A percentile compares a stretch with the other conserved stretches of the same genome.
Evolutionary conservation across 2,888 invertebrate species (phyloP).

Genomic region (Cheilosia urbana): DNA sequence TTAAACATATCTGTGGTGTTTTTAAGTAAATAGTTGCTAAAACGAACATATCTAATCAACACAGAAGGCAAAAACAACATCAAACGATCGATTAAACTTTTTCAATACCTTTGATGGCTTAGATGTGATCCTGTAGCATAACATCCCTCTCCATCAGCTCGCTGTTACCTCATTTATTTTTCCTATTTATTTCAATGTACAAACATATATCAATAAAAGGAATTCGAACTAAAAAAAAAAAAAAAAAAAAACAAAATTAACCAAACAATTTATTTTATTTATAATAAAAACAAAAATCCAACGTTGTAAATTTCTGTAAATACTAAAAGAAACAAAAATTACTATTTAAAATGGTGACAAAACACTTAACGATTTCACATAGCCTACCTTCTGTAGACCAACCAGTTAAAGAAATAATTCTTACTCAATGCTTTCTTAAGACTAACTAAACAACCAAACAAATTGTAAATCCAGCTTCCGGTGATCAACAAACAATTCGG

Average conservation of each 20-base stretch:
- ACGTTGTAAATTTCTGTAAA: constrained; percentile 72
- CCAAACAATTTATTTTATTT: constrained; percentile 11
- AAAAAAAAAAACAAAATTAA: neutral
- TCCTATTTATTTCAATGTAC: neutral
- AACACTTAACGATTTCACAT: constrained; percentile 71
- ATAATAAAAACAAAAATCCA: constrained; percentile 24
- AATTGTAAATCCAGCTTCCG: constrained; percentile 66
- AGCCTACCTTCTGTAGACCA: constrained; percentile 66
- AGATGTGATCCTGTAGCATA: too few species aligned
- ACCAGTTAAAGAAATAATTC: constrained; percentile 59
- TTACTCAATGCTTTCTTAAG: constrained; percentile 65
- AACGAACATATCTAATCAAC: too few species aligned
- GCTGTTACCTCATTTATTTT: neutral
- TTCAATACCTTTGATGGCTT: too few species aligned
- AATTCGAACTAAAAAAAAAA: constrained; percentile 39
- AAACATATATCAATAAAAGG: constrained; percentile 32
- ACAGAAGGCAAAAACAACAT: too few species aligned
- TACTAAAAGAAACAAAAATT: constrained; percentile 46
- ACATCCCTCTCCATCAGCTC: too few species aligned
- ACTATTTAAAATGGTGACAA: constrained; percentile 68
- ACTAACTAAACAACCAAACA: constrained; percentile 20
- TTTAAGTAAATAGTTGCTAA: too few species aligned
- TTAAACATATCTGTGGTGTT: too few species aligned
- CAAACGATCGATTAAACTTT: too few species aligned
- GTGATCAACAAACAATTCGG: constrained; percentile 63